phyloP scores from a whole-genome alignment of 2,113 vertebrate genomes.

The Leptodactylus fuscus region DNA sequence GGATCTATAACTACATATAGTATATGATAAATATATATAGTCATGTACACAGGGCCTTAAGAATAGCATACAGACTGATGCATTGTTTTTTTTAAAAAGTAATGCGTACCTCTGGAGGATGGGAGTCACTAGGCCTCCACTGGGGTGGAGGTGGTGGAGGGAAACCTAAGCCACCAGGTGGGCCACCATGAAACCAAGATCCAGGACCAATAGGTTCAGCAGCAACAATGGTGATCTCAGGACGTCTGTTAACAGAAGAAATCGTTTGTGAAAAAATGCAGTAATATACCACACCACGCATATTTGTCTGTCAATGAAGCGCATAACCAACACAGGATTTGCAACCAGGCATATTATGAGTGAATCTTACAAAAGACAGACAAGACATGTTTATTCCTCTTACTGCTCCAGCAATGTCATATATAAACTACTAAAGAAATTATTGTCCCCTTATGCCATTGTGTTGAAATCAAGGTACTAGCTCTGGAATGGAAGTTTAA shows the following conservation, averaged over 20 bases:
- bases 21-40: too few species aligned
- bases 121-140: constrained; percentile 78
- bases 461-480: too few species aligned
- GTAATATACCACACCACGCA: not conserved
- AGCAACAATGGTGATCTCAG: constrained; percentile 91
- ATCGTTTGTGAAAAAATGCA: not conserved
- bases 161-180: constrained; percentile 74
- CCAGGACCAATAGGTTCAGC: constrained; percentile 82
- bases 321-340: not conserved
- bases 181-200: constrained; percentile 79
- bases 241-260: constrained; percentile 74
- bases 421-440: not conserved
- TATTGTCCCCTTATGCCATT: not conserved
- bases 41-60: too few species aligned
- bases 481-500: too few species aligned
- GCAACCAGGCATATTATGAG: not conserved
- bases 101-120: constrained; percentile 78
- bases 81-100: too few species aligned
- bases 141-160: constrained; percentile 77
- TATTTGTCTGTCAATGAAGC: not conserved
- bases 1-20: too few species aligned
- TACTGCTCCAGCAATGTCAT: not conserved
- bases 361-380: not conserved
- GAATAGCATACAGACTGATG: too few species aligned
- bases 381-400: not conserved